Base-by-base conservation (phyloP, 2,888 invertebrate species). In the Vanessa cardui region DNA sequence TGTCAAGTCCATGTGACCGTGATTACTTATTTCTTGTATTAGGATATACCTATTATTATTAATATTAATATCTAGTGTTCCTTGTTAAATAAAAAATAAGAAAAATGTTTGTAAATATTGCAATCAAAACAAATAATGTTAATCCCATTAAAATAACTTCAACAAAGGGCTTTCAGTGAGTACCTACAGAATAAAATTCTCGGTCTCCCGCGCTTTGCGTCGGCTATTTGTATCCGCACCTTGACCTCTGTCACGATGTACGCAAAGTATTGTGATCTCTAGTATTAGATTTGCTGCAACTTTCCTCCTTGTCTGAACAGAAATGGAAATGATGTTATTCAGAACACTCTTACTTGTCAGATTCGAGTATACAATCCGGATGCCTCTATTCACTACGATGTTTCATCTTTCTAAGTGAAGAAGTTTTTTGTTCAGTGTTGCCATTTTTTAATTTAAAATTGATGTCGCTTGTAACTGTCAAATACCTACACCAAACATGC, bases 241-340 rank as follows among this genome's bases (percentile, higher is more conserved):
- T 77, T 87, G 88, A 90, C 87, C 90, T 77, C 70, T 77, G 77
- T 86, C 90, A 89, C 88, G 91, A 91, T 68, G 76, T 76, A 76
- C 70, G 82, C 83, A 83, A 85, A 85, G 85, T 85, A 87, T 85
- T 82, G 83, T 72, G 74, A 72, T 68, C 62, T 60, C 49, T 59
- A 52, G 62, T 62, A 58, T 49, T 59, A 69, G 69, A 69, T 69
- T 50, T 64, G 49, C 58, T 21, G 12, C 46, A 67, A 71, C 69
- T 69, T 71, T 69, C 66, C 49, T 71, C 62, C 52, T 15, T 65
- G 62, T 26, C 39, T 20, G 33, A 52, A 47, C 63, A 63, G 46
- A 69, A 69, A 70, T 68, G 68, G 56, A 60, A 61, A 63, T 68
- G 64, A 63, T 49, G 62, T 64, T 66, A 66, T 61, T 68, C 45